These are phyloP conservation scores for Rostratula benghalensis DNA, from an alignment of 2,113 vertebrate species.

Conservation along the genomic window DNA sequence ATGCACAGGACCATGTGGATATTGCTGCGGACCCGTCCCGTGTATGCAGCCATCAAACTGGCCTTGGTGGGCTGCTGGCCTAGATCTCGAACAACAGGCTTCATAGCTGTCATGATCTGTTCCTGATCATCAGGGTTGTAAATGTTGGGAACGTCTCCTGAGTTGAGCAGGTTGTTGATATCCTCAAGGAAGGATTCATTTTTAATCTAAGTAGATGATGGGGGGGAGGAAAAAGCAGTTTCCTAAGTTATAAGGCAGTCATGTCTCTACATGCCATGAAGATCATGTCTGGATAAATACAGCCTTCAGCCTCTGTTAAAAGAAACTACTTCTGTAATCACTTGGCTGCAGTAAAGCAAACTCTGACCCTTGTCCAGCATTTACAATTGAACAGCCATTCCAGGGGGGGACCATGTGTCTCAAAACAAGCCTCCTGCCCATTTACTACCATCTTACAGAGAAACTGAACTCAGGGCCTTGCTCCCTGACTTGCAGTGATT, in stretches of 20 bases:
- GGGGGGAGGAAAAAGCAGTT: not conserved
- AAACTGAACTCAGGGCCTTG: not conserved
- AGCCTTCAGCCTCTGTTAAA: not conserved
- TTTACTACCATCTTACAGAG: not conserved
- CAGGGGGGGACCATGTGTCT: not conserved
- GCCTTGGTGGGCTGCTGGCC: constrained; percentile 89
- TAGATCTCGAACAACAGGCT: constrained; percentile 81
- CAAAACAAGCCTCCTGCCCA: not conserved
- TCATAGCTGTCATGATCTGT: constrained; percentile 84
- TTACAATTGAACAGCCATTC: not conserved
- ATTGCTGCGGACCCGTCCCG: constrained; percentile 82
- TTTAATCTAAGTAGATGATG: constrained; percentile 80
- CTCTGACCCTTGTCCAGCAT: not conserved
- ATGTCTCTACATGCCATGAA: not conserved
- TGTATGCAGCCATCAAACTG: constrained; percentile 87
- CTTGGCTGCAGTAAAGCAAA: not conserved
- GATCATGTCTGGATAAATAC: not conserved
- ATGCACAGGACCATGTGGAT: constrained; percentile 92
- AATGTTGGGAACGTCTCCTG: constrained; percentile 87
- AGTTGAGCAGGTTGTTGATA: constrained; percentile 90
- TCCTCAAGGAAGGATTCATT: constrained; percentile 92
- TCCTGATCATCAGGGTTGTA: constrained; percentile 87
- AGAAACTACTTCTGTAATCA: not conserved
- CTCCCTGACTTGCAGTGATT: not conserved
- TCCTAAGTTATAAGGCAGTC: not conserved